Evolutionary conservation across 2,113 vertebrate species (phyloP), one percentile per base, ranked within the genome.

Genomic region (Rattus rattus): DNA sequence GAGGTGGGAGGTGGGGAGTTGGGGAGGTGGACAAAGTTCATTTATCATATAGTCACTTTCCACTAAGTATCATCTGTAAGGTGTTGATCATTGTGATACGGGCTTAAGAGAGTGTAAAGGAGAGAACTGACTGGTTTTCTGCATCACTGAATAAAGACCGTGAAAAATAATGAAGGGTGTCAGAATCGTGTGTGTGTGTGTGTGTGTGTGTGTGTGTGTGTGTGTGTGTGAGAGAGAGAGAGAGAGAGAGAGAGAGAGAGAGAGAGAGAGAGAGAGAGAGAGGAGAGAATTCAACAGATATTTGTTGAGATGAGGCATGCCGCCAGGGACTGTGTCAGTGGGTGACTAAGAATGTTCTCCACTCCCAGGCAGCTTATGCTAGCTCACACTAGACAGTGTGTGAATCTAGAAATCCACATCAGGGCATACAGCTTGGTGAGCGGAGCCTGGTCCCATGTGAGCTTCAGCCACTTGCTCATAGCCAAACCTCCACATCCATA

Each of bases 11-110:
- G 94, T n/a, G 79, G 65, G 20, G n/a, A n/a, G n/a, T n/a, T n/a
- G n/a, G n/a, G n/a, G 76, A 93, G 93, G 94, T 69, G 47, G 93
- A 36, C 9, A 88, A 88, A 65, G 59, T 5, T 95, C 70, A 92
- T 93, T 95, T 94, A 93, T 88, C 59, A 88, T 85, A 87, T 85
- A 87, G 90, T 85, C 92, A 97, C 72, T 76, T 93, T 90, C 54
- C 36, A 77, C 59, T 93, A 97, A 88, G 91, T 91, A 86, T 73
- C 88, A 86, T 73, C 88, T 47, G 36, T 61, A 95, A 92, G 76
- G 72, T 84, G 33, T 87, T 94, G 67, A 79, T 75, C 49, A 67
- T 79, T 85, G 65, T 94, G 80, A 89, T 36, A 85, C 61, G 76
- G 85, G 85, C 65, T 97, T 91, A 85, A 69, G n/a, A 95, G 86